Conservation (phyloP, 30 jellyfish, hydroid and myxozoan genomes). For the Rhopilema esculentum region DNA sequence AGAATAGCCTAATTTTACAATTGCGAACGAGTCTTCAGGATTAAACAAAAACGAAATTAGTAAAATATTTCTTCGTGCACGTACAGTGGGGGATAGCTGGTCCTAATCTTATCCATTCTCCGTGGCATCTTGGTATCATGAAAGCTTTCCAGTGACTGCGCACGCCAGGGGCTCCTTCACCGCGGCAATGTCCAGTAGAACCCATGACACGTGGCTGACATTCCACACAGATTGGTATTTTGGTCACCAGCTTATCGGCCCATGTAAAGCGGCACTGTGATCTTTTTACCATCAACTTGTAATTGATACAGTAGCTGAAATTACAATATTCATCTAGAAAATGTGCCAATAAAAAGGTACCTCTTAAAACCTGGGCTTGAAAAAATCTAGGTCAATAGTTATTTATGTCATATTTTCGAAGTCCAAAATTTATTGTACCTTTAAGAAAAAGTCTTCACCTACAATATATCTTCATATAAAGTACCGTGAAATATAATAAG, state of each 20-base stretch:
- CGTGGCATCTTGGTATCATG: slow-evolving; percentile 89
- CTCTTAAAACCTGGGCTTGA: too few relatives aligned
- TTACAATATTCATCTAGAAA: not conserved
- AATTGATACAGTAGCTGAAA: slow-evolving; percentile 72
- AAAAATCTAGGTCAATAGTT: too few relatives aligned
- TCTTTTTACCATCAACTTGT: slow-evolving; percentile 72
- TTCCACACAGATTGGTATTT: slow-evolving; percentile 89
- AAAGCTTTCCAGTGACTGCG: slow-evolving; percentile 96
- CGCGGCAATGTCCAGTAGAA: slow-evolving; percentile 93
- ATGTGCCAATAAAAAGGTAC: too few relatives aligned
- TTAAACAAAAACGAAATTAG: slow-evolving; percentile 95
- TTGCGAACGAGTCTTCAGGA: not conserved
- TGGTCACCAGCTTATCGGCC: slow-evolving; percentile 79
- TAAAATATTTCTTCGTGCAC: slow-evolving; percentile 75
- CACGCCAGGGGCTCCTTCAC: slow-evolving; percentile 89
- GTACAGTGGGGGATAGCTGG: slow-evolving; percentile 95
- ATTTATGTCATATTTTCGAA: too few relatives aligned
- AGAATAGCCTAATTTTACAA: slow-evolving; percentile 11
- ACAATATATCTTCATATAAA: too few relatives aligned
- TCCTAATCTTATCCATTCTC: slow-evolving; percentile 96
- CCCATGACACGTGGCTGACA: slow-evolving; percentile 95
- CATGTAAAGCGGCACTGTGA: slow-evolving; percentile 74
- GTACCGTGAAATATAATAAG: too few relatives aligned
- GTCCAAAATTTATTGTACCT: too few relatives aligned
- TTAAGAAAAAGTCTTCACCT: too few relatives aligned